Evolutionary conservation across 2,113 vertebrate species (phyloP).

Genomic region (Heterotis niloticus): DNA sequence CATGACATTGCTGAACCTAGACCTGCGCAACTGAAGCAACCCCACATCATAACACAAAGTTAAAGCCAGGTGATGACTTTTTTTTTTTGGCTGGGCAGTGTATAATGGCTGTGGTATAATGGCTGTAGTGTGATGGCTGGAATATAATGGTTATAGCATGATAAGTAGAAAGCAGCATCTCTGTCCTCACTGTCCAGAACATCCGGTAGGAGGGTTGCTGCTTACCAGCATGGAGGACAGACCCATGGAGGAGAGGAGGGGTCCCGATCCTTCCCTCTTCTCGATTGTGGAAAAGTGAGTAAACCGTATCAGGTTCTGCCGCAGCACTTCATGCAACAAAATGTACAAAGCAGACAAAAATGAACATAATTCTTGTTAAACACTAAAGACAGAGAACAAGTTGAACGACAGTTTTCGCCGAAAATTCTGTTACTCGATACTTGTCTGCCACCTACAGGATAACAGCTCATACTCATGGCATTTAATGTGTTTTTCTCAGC

Average conservation of each 20-base stretch:
- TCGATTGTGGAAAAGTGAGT: conserved; percentile 25
- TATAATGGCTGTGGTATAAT: too few species aligned
- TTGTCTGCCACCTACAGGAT: conserved; percentile 16
- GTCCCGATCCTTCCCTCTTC: neutral
- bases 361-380: neutral
- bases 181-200: neutral
- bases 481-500: neutral
- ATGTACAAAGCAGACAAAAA: too few species aligned
- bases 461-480: neutral
- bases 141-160: neutral
- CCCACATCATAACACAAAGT: too few species aligned
- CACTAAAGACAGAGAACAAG: neutral
- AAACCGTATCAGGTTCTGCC: neutral
- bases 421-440: neutral
- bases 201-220: neutral
- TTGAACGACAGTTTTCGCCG: neutral
- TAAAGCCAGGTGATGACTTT: too few species aligned
- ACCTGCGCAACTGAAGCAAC: too few species aligned
- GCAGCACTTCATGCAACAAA: too few species aligned
- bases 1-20: too few species aligned
- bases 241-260: conserved; percentile 14
- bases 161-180: neutral
- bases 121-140: too few species aligned
- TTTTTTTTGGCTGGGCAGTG: too few species aligned
- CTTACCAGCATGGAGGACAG: neutral